A percentile compares a stretch with the other conserved stretches of the same genome.
These are phyloP conservation scores for Myotis brandtii DNA, from an alignment of 2,113 vertebrate genomes.

Conservation along the genomic window DNA sequence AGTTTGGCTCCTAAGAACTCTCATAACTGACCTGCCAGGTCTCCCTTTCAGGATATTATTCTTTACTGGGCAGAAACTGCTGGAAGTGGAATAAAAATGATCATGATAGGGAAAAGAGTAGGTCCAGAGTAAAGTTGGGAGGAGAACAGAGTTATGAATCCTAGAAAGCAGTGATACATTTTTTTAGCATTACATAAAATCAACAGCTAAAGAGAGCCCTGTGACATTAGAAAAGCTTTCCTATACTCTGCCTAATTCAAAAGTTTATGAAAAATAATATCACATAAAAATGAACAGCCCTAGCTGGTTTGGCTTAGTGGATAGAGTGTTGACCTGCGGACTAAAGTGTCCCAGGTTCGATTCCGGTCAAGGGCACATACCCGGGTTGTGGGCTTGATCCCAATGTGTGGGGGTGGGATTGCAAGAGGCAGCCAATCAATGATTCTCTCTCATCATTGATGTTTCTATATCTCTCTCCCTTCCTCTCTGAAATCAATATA, in stretches of 20 bases:
- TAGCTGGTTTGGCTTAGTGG: too few species aligned
- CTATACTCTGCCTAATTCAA: background rate
- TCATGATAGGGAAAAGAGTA: background rate
- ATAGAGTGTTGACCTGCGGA: too few species aligned
- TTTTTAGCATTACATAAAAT: constrained; percentile 17
- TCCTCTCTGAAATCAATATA: too few species aligned
- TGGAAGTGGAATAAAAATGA: background rate
- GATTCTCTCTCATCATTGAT: too few species aligned
- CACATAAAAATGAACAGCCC: background rate
- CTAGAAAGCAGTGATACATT: background rate
- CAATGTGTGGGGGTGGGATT: too few species aligned
- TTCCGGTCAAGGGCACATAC: too few species aligned
- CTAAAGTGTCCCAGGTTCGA: too few species aligned
- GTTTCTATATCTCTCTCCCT: too few species aligned
- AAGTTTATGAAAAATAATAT: constrained; percentile 28
- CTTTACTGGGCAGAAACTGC: constrained; percentile 2
- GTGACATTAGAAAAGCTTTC: background rate
- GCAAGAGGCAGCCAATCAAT: too few species aligned
- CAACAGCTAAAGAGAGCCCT: background rate
- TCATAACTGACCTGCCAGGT: background rate
- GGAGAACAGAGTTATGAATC: constrained; percentile 16
- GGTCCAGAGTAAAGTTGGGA: background rate
- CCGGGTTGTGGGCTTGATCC: too few species aligned
- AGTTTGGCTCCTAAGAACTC: background rate
- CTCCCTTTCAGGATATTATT: constrained; percentile 17